Conservation (phyloP, 1,140 invertebrate genomes). For the Drosophila elegans region DNA sequence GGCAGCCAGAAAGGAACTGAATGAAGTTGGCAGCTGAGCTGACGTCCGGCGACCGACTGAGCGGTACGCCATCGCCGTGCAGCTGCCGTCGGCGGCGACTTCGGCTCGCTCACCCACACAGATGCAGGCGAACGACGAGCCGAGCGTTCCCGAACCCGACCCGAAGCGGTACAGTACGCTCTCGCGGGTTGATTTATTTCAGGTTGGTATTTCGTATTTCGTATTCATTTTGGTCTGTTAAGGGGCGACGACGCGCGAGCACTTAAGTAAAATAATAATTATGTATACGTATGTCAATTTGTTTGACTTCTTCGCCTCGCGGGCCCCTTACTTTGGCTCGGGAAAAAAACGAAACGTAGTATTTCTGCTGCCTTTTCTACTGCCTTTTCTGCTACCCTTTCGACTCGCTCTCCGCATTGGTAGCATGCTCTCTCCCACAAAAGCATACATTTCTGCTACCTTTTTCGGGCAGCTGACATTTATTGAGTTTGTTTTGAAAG, state of each 20-base stretch:
- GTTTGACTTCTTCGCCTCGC: conserved; percentile 76
- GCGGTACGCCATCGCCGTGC: conserved; percentile 17
- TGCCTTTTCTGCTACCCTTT: neutral
- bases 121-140: conserved; percentile 16
- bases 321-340: conserved; percentile 52
- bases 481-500: conserved; percentile 81
- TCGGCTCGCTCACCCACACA: conserved; percentile 59
- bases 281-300: conserved; percentile 83
- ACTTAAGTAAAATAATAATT: conserved; percentile 84
- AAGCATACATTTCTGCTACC: conserved; percentile 42
- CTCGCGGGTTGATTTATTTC: conserved; percentile 78
- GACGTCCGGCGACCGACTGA: conserved; percentile 51
- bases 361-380: conserved; percentile 11
- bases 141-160: neutral
- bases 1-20: conserved; percentile 80
- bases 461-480: conserved; percentile 65
- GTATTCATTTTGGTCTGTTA: conserved; percentile 77
- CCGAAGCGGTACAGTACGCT: conserved; percentile 61
- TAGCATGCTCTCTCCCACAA: neutral
- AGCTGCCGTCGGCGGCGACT: conserved; percentile 32
- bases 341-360: conserved; percentile 6
- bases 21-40: conserved; percentile 73
- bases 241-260: conserved; percentile 81
- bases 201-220: conserved; percentile 73
- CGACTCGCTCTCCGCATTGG: neutral